Evolutionary conservation across 2,113 vertebrate genomes (phyloP).

Genomic region (Nematolebias whitei): DNA sequence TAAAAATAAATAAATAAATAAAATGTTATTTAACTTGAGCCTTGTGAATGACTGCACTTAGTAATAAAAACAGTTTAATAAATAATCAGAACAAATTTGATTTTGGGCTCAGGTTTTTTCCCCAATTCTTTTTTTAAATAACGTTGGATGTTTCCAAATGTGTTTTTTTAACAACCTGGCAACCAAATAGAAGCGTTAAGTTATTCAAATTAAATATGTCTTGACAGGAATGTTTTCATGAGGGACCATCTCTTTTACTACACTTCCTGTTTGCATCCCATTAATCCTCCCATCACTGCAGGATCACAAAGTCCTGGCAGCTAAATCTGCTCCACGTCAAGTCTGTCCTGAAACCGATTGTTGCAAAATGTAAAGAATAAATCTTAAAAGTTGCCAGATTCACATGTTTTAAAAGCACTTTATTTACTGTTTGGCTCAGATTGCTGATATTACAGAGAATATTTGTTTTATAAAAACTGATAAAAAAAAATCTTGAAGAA

Average conservation of each 20-base stretch:
- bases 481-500: background rate
- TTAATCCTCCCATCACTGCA: background rate
- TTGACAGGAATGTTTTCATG: background rate
- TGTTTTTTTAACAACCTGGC: background rate
- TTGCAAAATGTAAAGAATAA: background rate
- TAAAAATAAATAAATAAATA: too few species aligned
- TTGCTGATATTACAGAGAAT: background rate
- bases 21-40: too few species aligned
- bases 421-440: background rate
- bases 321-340: too few species aligned
- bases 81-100: too few species aligned
- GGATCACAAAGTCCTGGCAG: background rate
- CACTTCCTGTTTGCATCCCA: background rate
- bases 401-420: background rate
- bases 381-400: background rate
- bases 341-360: too few species aligned
- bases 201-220: background rate
- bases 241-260: background rate
- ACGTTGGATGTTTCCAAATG: too few species aligned
- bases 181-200: background rate
- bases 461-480: background rate
- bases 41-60: too few species aligned
- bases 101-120: background rate
- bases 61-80: too few species aligned
- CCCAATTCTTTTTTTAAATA: too few species aligned